These are phyloP conservation scores for Himalopsyche tibetana DNA, from an alignment of 2,888 invertebrate genomes.

Conservation along the genomic window DNA sequence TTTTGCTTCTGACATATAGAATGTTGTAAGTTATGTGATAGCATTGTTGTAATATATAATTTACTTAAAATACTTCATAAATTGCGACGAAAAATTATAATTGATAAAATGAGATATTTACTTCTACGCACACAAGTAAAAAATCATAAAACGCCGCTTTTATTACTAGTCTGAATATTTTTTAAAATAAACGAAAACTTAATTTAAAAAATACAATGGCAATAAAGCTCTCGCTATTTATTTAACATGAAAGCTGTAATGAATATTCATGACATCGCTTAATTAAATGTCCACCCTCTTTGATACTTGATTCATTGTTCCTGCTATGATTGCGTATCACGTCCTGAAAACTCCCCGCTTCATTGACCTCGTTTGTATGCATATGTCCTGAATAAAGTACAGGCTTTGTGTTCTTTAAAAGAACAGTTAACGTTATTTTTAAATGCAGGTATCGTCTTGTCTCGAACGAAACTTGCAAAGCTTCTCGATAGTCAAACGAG, in stretches of 20 bases:
- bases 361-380: not conserved
- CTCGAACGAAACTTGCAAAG: not conserved
- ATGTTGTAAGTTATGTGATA: no score
- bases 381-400: not conserved
- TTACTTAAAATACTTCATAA: no score
- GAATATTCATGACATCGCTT: not conserved
- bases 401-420: not conserved
- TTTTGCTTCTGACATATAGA: not conserved
- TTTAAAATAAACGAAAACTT: no score
- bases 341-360: not conserved
- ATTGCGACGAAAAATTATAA: no score
- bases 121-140: no score
- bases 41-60: no score
- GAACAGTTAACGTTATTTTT: slow-evolving; percentile 12
- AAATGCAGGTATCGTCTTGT: slow-evolving; percentile 29
- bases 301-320: slow-evolving; percentile 15
- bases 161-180: no score
- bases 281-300: not conserved
- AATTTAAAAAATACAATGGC: not conserved
- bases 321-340: slow-evolving; percentile 1
- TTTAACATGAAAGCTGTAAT: not conserved
- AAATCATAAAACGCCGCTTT: no score
- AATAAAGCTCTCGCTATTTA: not conserved
- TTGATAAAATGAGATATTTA: no score
- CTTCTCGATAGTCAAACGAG: slow-evolving; percentile 39